Evolutionary conservation across 2,888 invertebrate genomes (phyloP), one percentile per base, ranked within the genome.

Genomic region (Heliconius charithonia): DNA sequence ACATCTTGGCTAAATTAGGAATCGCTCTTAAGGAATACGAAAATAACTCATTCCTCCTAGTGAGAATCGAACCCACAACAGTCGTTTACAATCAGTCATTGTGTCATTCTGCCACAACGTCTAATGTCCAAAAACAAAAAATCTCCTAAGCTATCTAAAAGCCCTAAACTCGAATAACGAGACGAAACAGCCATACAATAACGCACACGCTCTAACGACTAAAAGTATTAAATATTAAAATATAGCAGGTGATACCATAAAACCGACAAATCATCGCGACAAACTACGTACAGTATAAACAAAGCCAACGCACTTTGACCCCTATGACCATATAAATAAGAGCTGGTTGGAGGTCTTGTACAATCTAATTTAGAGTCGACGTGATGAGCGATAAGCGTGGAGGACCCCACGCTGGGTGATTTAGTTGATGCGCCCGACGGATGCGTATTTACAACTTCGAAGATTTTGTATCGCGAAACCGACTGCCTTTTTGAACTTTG

Each of bases 301-400:
- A 62, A 66, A 32, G 59, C 56, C 63, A 56, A 12, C 37, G 22
- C 16, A 75, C 51, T 75, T 32, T 69, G 37, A 45, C 10, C 73
- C 32, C 67, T 80, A 70, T 76, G 10, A 7, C 56, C 2, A 25
- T 41, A 22, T 41, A 4, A 62, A 76, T 76, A 80, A 78, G 73
- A 59, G 9, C 9, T 13, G 9, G 59, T 27, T 22, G 27, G 63
- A 51, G 81, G 80, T 83, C 87, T 83, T 85, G 87, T 86, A 83
- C 87, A 87, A 86, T 90, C 92, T 92, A 92, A 92, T 92, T 93
- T 90, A 91, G 88, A 88, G 89, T 86, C 84, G 86, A 84, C 78
- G 79, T 83, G 90, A 90, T 88, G 86, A 85, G 87, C 88, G 90
- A 90, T 90, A 89, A 86, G 87, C 86, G 87, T 82, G 83, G 85